Conservation (phyloP, 2,113 vertebrate genomes). For the Thunnus thynnus region DNA sequence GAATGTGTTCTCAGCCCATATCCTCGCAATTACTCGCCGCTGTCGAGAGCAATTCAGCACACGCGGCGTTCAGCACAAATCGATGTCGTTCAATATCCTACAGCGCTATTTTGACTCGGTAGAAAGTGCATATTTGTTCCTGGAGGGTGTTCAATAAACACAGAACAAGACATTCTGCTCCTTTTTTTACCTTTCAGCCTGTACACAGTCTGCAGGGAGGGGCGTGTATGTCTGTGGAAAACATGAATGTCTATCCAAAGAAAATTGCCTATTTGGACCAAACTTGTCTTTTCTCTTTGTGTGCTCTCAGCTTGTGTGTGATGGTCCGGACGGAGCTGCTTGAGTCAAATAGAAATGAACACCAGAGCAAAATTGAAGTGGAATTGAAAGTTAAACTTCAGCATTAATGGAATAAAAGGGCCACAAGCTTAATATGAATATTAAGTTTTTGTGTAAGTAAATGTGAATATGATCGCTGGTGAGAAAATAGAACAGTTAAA, state of each 20-base stretch:
- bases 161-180: conserved; percentile 38
- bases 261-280: conserved; percentile 22
- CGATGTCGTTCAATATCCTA: conserved; percentile 48
- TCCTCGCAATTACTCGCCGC: conserved; percentile 50
- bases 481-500: not conserved
- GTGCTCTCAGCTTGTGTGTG: not conserved
- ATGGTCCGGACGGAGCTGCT: not conserved
- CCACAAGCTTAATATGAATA: not conserved
- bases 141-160: conserved; percentile 30
- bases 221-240: not conserved
- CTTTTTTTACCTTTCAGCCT: conserved; percentile 5
- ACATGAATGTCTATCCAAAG: conserved; percentile 35
- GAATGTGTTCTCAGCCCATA: conserved; percentile 60
- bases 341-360: not conserved
- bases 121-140: conserved; percentile 45
- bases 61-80: conserved; percentile 57
- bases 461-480: too few relatives aligned
- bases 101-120: conserved; percentile 29
- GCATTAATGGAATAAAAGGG: too few relatives aligned
- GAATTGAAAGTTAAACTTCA: too few relatives aligned
- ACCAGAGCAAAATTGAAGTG: not conserved
- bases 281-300: conserved; percentile 18
- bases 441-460: not conserved
- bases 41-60: conserved; percentile 57
- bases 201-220: not conserved